A percentile compares a stretch with the other conserved stretches of the same genome.
These are phyloP conservation scores for Megalops cyprinoides DNA, from an alignment of 2,797 vertebrate species.

Conservation along the genomic window DNA sequence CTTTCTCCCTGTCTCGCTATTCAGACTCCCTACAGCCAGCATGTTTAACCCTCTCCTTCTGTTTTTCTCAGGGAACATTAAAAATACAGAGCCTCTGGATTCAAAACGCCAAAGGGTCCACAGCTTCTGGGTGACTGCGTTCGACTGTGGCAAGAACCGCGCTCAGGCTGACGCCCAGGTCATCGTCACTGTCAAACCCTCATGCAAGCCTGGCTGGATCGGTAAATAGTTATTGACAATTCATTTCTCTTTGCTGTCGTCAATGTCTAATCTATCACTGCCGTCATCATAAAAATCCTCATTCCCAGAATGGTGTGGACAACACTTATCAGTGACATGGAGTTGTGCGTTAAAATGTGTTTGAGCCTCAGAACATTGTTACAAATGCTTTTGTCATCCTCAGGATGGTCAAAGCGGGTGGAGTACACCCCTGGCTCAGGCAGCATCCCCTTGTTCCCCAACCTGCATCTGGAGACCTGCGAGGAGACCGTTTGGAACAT, in stretches of 20 bases:
- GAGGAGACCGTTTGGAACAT: conserved; percentile 97
- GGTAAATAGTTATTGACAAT: conserved; percentile 71
- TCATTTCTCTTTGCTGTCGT: not conserved
- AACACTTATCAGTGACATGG: not conserved
- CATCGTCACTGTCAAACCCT: conserved; percentile 94
- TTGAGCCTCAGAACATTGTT: not conserved
- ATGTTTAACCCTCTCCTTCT: conserved; percentile 13
- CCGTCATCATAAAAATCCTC: not conserved
- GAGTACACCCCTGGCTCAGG: conserved; percentile 93
- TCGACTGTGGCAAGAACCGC: conserved; percentile 97
- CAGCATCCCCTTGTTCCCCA: conserved; percentile 90
- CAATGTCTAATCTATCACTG: not conserved
- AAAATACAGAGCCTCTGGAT: conserved; percentile 95
- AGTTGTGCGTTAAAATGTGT: not conserved
- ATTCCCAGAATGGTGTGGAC: too few species aligned
- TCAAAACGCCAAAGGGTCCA: conserved; percentile 87
- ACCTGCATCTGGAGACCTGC: conserved; percentile 92
- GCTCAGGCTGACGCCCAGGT: conserved; percentile 94
- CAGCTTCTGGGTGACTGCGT: conserved; percentile 96
- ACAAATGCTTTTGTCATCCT: conserved; percentile 25
- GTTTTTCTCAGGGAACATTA: conserved; percentile 87
- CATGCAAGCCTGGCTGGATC: conserved; percentile 97
- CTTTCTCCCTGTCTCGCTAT: too few species aligned
- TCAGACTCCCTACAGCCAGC: too few species aligned
- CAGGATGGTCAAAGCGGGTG: conserved; percentile 96